Evolutionary conservation across 2,888 invertebrate species (phyloP), one percentile per base, ranked within the genome.

Genomic region (Leptinotarsa rubiginosa): DNA sequence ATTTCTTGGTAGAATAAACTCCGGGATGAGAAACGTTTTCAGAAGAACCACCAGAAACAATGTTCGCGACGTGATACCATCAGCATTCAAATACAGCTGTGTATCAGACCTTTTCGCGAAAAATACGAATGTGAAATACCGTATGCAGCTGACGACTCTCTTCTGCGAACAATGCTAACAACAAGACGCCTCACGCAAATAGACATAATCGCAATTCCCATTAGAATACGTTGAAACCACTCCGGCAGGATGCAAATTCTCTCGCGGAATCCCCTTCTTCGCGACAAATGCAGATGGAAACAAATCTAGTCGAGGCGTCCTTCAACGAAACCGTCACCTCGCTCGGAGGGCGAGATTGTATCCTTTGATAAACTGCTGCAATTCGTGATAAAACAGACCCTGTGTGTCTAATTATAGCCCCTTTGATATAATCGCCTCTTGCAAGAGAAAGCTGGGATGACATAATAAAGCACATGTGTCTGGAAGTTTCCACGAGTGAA

Each of bases 331-430:
- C 25, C 59, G 10, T 12, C 59, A 59, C 13, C 59, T 56, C 25
- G 4, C 31, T 16, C 7, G 7, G 0, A 62, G 25, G 31, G 16
- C 62, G 31, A 62, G 62, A 12, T 15, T 62, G 62, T 62, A 62
- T 62, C 31, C 31, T 31, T 25, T 62, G 62, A 62, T 25, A 62
- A 62, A 22, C 31, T 62, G 31, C 62, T n/a, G 16, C 25, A 25
- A 31, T 25, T 31, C 25, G 62, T 31, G 16, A 25, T 62, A 25
- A 62, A 62, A 62, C 62, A 62, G 15, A 62, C 62, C 62, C 56
- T 16, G 62, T 13, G 13, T 62, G 62, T 62, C 25, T 62, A 62
- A 62, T 62, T 62, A 62, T 25, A 25, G 62, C 62, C 62, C 25
- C 31, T 25, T 62, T 62, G 62, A 62, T 62, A 16, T 15, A 62